Percentiles rank a stretch among this genome's conserved stretches.
phyloP scores from a whole-genome alignment of 2,888 invertebrate species.

The Diaperis boleti region DNA sequence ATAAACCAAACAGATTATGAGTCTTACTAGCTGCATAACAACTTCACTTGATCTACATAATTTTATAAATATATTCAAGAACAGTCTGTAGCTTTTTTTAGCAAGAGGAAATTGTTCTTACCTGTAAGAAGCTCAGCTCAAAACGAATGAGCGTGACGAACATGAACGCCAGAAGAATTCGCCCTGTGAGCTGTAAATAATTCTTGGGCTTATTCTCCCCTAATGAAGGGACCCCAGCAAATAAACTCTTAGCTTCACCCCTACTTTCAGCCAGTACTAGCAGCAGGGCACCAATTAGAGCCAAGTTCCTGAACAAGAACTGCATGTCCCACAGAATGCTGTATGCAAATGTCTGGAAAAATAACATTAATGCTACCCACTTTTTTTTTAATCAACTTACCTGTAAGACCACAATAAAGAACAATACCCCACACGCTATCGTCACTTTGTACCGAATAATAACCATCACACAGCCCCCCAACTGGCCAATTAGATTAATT shows the following conservation, averaged over 20 bases:
- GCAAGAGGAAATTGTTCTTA: no score
- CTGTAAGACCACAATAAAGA: conserved; percentile 96
- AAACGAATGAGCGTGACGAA: conserved; percentile 96
- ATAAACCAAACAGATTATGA: no score
- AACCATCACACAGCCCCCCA: conserved; percentile 97
- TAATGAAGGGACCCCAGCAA: conserved; percentile 93
- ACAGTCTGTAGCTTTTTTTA: no score
- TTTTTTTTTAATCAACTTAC: no score
- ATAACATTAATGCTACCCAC: conserved; percentile 19
- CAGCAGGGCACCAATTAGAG: conserved; percentile 96
- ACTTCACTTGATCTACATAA: no score
- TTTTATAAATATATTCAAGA: no score
- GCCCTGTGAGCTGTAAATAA: conserved; percentile 94
- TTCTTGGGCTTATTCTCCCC: conserved; percentile 98
- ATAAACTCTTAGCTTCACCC: conserved; percentile 92
- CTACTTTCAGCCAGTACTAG: conserved; percentile 96
- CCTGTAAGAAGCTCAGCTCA: conserved; percentile 90
- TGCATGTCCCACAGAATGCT: conserved; percentile 99
- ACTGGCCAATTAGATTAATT: conserved; percentile 94
- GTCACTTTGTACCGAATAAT: conserved; percentile 91
- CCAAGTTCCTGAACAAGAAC: conserved; percentile 95
- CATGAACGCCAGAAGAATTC: conserved; percentile 98
- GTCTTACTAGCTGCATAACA: no score
- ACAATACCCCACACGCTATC: conserved; percentile 91
- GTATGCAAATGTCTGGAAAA: conserved; percentile 87